phyloP scores from a whole-genome alignment of 2,113 vertebrate species.

The Gallinago jamesoni region DNA sequence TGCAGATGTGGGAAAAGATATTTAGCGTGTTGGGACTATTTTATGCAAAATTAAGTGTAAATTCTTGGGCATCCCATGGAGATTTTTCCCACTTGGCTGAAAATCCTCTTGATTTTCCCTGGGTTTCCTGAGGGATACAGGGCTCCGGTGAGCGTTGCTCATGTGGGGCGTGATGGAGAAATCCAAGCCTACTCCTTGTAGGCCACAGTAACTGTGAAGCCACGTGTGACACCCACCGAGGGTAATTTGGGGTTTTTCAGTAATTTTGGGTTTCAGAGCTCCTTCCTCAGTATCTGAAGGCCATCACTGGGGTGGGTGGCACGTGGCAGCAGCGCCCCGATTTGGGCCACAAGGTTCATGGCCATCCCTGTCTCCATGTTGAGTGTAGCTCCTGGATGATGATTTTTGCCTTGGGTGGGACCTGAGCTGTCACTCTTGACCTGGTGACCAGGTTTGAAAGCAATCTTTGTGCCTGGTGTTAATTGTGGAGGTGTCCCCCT shows the following conservation, averaged over 20 bases:
- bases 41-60: neutral
- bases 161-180: neutral
- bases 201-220: neutral
- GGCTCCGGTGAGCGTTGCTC: accelerated
- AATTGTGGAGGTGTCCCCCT: neutral
- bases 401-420: neutral
- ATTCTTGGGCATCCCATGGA: accelerated
- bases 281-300: neutral
- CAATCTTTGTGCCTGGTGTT: neutral
- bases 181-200: neutral
- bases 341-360: accelerated
- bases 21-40: neutral
- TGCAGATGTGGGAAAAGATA: neutral
- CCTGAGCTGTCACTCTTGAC: neutral
- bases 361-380: accelerated
- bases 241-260: neutral
- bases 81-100: neutral
- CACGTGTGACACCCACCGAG: accelerated
- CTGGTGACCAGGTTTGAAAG: neutral
- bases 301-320: neutral
- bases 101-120: accelerated
- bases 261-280: neutral
- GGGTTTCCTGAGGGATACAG: accelerated
- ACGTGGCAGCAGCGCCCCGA: accelerated
- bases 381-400: neutral